Conservation (phyloP, 2,888 invertebrate genomes). For the Phalangium opilio region DNA sequence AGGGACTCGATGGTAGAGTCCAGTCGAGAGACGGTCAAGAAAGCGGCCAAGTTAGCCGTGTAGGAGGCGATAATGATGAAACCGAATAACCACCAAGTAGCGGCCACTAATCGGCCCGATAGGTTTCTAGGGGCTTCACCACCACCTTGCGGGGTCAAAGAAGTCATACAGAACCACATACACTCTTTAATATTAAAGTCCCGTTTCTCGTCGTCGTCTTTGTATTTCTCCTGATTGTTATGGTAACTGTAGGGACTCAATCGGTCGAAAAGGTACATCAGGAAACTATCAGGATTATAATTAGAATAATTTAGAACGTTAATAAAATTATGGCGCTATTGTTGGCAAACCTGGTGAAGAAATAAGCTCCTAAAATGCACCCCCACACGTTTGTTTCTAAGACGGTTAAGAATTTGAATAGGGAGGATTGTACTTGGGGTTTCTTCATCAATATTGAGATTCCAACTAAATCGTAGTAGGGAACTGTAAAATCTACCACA, state of each 20-base stretch:
- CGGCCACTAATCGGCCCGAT: slow-evolving; percentile 84
- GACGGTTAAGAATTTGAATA: slow-evolving; percentile 92
- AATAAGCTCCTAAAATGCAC: slow-evolving; percentile 84
- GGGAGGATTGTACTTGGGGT: slow-evolving; percentile 70
- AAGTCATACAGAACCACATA: slow-evolving; percentile 98
- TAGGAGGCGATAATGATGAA: slow-evolving; percentile 98
- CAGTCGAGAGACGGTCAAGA: slow-evolving; percentile 72
- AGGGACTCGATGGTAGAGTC: slow-evolving; percentile 84
- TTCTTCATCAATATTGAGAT: slow-evolving; percentile 90
- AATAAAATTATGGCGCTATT: background rate
- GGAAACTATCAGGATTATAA: slow-evolving; percentile 33
- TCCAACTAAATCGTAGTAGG: slow-evolving; percentile 94
- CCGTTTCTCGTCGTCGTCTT: slow-evolving; percentile 61
- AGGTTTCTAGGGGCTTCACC: slow-evolving; percentile 93
- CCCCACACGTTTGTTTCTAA: slow-evolving; percentile 93
- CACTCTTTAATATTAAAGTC: slow-evolving; percentile 92
- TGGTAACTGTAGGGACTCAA: slow-evolving; percentile 96
- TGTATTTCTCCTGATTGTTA: slow-evolving; percentile 81
- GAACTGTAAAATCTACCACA: slow-evolving; percentile 94
- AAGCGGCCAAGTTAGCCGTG: slow-evolving; percentile 94
- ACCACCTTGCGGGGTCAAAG: slow-evolving; percentile 76
- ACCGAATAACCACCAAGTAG: slow-evolving; percentile 98
- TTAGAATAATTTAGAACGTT: background rate
- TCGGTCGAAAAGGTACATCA: slow-evolving; percentile 93
- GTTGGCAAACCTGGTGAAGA: slow-evolving; percentile 60